Base-by-base conservation (phyloP, 2,113 vertebrate species). In the Numenius arquata region DNA sequence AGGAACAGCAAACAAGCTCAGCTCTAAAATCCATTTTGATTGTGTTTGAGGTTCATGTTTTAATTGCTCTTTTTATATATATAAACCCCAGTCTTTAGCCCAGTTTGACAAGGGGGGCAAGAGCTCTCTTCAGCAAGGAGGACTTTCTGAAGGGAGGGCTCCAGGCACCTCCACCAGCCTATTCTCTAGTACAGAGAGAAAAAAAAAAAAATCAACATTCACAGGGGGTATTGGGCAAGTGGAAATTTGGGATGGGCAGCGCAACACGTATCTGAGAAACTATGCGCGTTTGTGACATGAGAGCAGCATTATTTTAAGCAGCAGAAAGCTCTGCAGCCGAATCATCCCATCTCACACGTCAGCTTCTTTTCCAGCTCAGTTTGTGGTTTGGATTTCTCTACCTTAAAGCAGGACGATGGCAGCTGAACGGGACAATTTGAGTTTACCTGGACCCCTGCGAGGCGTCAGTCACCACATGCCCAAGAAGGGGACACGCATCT, bases 401-500 rank as follows among this genome's bases (percentile, higher is more conserved):
- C 1, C 13, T 55, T 36, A 30, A 15, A 56, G 19, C 20, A 12
- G 45, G 32, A 40, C 36, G 6, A 4, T 0, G 9, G 67, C 45
- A 74, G 52, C 55, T 20, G 73, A 74, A 12, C 4, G 2, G 45
- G 48, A 18, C 2, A 26, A 29, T 19, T 1, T 4, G 22, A 65
- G 32, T 15, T 63, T 8, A 36, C 8, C 63, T 11, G 15, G 3
- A 12, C 3, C 2, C 26, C 47, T 27, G 41, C 9, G 1, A 32
- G 47, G 30, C 3, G 15, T 27, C 8, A 52, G 25, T 15, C 25
- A 52, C 14, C 50, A 52, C 14, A 58, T 0, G 7, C 23, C 53
- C 34, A 7, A 6, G 77, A 19, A 55, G 21, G 65, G 65, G 47
- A 36, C 0, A 2, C 0, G 2, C 0, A 0, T 13, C 36, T 32